Evolutionary conservation across 2,888 invertebrate genomes (phyloP), one percentile per base, ranked within the genome.

Genomic region (Rhagophthalmus giganteus): DNA sequence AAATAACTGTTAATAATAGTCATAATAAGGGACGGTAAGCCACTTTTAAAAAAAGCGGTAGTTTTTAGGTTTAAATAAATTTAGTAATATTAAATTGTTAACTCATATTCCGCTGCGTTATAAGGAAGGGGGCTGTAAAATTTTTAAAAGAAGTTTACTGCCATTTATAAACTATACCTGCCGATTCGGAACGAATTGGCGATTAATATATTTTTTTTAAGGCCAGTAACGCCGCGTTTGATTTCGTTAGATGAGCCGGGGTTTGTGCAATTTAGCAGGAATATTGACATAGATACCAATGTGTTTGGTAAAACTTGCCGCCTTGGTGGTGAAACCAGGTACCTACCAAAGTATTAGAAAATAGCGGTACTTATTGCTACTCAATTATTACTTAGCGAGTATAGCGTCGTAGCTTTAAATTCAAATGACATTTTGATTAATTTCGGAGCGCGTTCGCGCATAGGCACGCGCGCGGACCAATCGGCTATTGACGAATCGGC

Each of bases 261-360:
- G 51, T 27, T n/a, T 46, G 51, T 52, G 51, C 51, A 52, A 52
- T 52, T 27, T 50, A 46, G 51, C 20, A 28, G 24, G 42, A 32
- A 15, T 13, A 38, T 13, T 37, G 11, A 14, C 9, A 8, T 32
- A 13, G 9, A 7, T 20, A 28, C 28, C 30, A 8, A 20, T 3
- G 20, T 14, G n/a, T 25, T 13, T 37, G 37, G 37, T 37, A 37
- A 5, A 33, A 13, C 4, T 37, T 35, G n/a, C 25, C 13, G 37
- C 8, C 14, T 37, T 24, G 5, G 25, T 7, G 25, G 14, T 14
- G 9, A 20, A 20, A 20, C 20, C 25, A 25, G n/a, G 12, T 16
- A 24, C 14, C 44, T 50, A 50, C 50, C 50, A 28, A 32, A 26
- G 27, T 50, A 50, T 50, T 50, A 47, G 47, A 27, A 33, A 47